These are phyloP conservation scores for Argentina silus DNA, from an alignment of 2,797 vertebrate genomes.

Conservation along the genomic window DNA sequence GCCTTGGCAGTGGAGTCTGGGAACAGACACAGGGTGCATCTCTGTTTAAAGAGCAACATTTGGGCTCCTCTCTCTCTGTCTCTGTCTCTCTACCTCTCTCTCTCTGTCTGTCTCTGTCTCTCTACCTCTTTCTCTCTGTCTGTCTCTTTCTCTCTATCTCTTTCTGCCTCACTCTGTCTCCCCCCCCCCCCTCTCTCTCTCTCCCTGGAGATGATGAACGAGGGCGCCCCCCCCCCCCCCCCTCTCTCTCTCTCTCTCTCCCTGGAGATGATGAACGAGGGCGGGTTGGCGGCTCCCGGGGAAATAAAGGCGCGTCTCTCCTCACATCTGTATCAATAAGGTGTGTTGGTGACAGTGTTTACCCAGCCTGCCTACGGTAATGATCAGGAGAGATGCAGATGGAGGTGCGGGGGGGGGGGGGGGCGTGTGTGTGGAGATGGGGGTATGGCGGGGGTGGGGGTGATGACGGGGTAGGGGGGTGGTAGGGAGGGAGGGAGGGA, in stretches of 20 bases:
- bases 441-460: not conserved
- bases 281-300: not conserved
- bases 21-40: not conserved
- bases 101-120: too few relatives aligned
- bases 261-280: slow-evolving; percentile 22
- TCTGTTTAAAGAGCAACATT: slow-evolving; percentile 9
- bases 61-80: not conserved
- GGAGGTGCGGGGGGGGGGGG: not conserved
- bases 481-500: not conserved
- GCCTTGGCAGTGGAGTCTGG: slow-evolving; percentile 7
- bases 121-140: not conserved
- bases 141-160: not conserved
- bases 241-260: not conserved
- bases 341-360: slow-evolving; percentile 30
- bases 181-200: not conserved
- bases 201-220: too few relatives aligned
- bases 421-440: not conserved
- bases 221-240: not conserved
- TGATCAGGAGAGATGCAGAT: slow-evolving; percentile 33
- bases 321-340: slow-evolving; percentile 34
- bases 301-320: slow-evolving; percentile 26
- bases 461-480: slow-evolving; percentile 17
- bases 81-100: not conserved
- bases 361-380: slow-evolving; percentile 17
- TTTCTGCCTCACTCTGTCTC: not conserved